Evolutionary conservation across 1,140 invertebrate genomes (phyloP).

Genomic region (Megathymus violae): DNA sequence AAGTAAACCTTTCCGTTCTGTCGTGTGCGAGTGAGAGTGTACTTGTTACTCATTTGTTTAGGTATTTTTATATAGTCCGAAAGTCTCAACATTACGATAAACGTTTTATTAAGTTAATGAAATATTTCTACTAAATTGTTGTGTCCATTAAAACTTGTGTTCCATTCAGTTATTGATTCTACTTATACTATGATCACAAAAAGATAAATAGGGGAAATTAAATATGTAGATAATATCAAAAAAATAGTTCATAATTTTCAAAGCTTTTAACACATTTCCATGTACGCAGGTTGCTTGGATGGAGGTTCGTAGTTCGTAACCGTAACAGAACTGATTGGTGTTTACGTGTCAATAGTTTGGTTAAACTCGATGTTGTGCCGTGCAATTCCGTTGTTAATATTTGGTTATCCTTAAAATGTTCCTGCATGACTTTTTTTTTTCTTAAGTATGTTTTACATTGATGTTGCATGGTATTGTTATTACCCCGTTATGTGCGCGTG

Average conservation of each 20-base stretch:
- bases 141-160: too few species aligned
- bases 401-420: constrained; percentile 27
- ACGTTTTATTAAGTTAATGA: too few species aligned
- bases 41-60: too few species aligned
- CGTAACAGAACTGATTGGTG: constrained; percentile 44
- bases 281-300: constrained; percentile 84
- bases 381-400: constrained; percentile 20
- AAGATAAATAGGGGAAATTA: too few species aligned
- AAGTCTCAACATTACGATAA: too few species aligned
- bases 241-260: too few species aligned
- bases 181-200: too few species aligned
- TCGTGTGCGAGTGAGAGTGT: too few species aligned
- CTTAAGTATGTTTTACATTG: constrained; percentile 21
- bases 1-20: too few species aligned
- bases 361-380: constrained; percentile 41
- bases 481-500: neutral
- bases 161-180: constrained; percentile 4
- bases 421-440: constrained; percentile 49
- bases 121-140: too few species aligned
- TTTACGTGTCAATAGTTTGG: constrained; percentile 34
- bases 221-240: too few species aligned
- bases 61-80: too few species aligned
- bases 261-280: constrained; percentile 59
- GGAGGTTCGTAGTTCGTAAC: constrained; percentile 82
- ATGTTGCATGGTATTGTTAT: constrained; percentile 45